Conservation (phyloP, 1,140 invertebrate species). For the Penaeus japonicus region DNA sequence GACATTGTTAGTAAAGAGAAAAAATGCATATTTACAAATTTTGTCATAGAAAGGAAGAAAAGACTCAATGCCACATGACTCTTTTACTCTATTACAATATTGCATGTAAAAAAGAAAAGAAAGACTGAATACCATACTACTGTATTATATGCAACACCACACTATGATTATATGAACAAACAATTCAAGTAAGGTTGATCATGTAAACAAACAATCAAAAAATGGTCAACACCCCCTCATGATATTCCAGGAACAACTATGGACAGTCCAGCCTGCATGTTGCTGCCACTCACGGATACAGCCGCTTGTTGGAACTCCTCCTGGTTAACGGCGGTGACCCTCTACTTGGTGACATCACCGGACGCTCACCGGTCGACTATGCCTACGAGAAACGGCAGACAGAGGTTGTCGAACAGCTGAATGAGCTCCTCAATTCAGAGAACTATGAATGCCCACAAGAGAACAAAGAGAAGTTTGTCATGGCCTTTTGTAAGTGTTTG, state of each 20-base stretch:
- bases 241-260: background rate
- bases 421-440: background rate
- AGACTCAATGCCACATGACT: too few relatives aligned
- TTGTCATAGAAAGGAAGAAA: too few relatives aligned
- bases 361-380: background rate
- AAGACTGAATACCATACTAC: too few relatives aligned
- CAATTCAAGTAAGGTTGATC: too few relatives aligned
- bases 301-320: background rate
- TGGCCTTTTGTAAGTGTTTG: background rate
- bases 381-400: background rate
- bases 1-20: too few relatives aligned
- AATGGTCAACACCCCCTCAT: background rate
- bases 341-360: background rate
- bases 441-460: background rate
- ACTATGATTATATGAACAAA: too few relatives aligned
- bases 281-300: background rate
- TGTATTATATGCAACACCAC: too few relatives aligned
- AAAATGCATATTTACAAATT: too few relatives aligned
- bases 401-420: background rate
- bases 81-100: too few relatives aligned
- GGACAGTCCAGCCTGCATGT: background rate
- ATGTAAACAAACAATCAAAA: background rate
- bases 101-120: too few relatives aligned
- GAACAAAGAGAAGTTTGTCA: background rate
- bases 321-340: background rate